Base-by-base conservation (phyloP, 92 coral and sea anemone species). In the Siderastrea siderea region DNA sequence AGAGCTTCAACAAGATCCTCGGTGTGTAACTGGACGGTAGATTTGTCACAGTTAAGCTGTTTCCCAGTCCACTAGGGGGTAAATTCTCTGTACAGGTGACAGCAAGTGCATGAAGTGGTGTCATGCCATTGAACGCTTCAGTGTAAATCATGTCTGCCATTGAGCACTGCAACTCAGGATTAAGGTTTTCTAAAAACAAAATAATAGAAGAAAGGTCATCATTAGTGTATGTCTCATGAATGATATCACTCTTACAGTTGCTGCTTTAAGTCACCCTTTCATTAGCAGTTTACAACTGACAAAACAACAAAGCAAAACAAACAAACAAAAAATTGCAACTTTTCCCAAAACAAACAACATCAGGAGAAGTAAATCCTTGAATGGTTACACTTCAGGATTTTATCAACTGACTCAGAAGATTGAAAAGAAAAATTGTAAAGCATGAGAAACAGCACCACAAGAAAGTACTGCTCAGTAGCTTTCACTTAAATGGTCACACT, bases 21-120 rank as follows among this genome's bases (percentile, higher is more conserved):
- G 98, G 98, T 1, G 98, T 96, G 88, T 96, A 96, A 60, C 91
- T 95, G 72, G 98, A 90, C 0, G 98, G 98, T 5, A 96, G 89
- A 64, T 96, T 96, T 13, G 94, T 89, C 72, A 96, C 97, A 10
- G 94, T 94, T 3, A 96, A 92, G 49, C 98, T 96, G 72, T 93
- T 94, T 11, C 98, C 98, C 79, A 96, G 89, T 15, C 98, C 98
- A 49, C 88, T 93, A 45, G 96, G 94, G 43, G 95, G 93, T 10
- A 96, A 89, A 88, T 92, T 92, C 68, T 92, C 97, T 43, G 95
- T 91, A 66, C 96, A 94, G 48, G 94, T 88, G 53, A 93, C 83
- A 43, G 95, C 94, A 26, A 94, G 91, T 7, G 96, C 96, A 80
- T 96, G 98, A 47, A 96, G 93, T 6, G 98, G 98, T 1, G 98